Base-by-base conservation (phyloP, 1,140 invertebrate genomes). In the Rhizoglyphus robini region DNA sequence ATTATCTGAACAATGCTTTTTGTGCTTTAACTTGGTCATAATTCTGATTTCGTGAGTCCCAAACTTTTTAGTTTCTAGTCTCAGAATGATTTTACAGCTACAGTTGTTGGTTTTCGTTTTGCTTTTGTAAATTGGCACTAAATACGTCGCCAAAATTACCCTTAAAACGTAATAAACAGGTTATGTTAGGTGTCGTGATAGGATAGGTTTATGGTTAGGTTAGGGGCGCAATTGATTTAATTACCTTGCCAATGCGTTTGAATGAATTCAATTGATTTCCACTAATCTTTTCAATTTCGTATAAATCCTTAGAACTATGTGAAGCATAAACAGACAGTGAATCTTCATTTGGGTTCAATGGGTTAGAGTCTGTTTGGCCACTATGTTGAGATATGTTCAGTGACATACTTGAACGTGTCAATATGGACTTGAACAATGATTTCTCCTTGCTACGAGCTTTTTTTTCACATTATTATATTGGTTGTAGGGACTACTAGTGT, bases 1-100 rank as follows among this genome's bases (percentile, higher is more conserved):
- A 87, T 81, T 69, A 93, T 89, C 75, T 86, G 81, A 0, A 93
- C 88, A 67, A 94, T 88, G 74, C 93, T n/a, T 93, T 47, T 80
- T 81, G 77, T 93, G 90, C 67, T 85, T 81, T 25, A 94, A 75
- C 0, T 79, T 82, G 76, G 86, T 84, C 84, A 89, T 87, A 29
- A 90, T 88, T 27, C 78, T 73, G 48, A 87, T 87, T 81, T 88
- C 86, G 61, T 83, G 75, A 69, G n/a, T n/a, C 83, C 77, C 68
- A 76, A 69, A 58, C 76, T 75, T 75, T 36, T 36, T 68, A 4
- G 63, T 38, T 29, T 64, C 65, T 25, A 62, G 68, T 34, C 63
- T 32, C 34, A 51, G 48, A 34, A 60, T 29, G 29, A 60, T 46
- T 60, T 60, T 46, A 60, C 15, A 20, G 58, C 58, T 34, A 60